Evolutionary conservation across 64 coral and sea anemone genomes (phyloP), one percentile per base, ranked within the genome.

Genomic region (Pocillopora verrucosa): DNA sequence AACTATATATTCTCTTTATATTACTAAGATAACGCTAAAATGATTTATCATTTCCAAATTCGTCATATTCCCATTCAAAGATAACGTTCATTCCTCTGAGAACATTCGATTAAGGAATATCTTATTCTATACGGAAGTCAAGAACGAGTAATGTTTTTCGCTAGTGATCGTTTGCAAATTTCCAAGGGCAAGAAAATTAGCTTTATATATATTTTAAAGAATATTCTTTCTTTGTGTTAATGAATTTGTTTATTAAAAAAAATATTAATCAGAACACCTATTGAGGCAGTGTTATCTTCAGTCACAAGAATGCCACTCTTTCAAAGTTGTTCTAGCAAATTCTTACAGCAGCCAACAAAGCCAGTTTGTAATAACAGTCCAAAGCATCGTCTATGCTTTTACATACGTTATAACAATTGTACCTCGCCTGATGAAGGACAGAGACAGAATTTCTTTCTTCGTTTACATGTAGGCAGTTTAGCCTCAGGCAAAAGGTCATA

Each of bases 201-300:
- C 67, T 70, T 70, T 11, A 9, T 7, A 24, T 57, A 12, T 85
- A 6, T 16, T 16, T 10, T 24, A 35, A 0, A 85, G 22, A 57
- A 68, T 67, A 51, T 65, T 38, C 5, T 13, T 14, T 24, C 20
- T 16, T 68, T 19, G 22, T 14, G 36, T 51, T 57, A 58, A 22
- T 68, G n/a, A 56, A 72, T 85, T 70, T 58, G 82, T 85, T 85
- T 85, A 85, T 85, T 85, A 14, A 83, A 68, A 30, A 72, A 72
- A 38, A 51, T 72, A 57, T 58, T 22, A 38, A 56, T 38, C n/a
- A 22, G 75, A 20, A 45, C 36, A 37, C 75, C 75, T 41, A 77
- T 77, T 41, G 75, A 58, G 64, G 25, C 56, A 24, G 57, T 16
- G 65, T 24, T 85, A 85, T 57, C 22, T 20, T 79, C 77, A 59